Base-by-base conservation (phyloP, 2,888 invertebrate genomes). In the Mimumesa dahlbomi region DNA sequence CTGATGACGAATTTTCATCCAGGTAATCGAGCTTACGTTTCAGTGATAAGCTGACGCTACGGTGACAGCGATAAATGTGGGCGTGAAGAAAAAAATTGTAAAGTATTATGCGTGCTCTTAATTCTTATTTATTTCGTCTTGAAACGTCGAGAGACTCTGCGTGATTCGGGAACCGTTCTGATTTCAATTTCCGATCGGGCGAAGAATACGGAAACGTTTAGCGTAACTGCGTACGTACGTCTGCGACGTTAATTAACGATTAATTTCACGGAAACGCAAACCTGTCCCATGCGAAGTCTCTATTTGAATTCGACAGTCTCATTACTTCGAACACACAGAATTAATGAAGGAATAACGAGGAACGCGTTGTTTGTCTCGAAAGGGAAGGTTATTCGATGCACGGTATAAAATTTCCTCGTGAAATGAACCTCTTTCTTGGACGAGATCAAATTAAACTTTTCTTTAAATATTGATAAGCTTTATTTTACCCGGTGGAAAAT, bases 81-180 rank as follows among this genome's bases (percentile, higher is more conserved):
- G 67, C 40, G 63, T n/a, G n/a, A n/a, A n/a, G n/a, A n/a, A n/a
- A n/a, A 71, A 67, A 29, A 50, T 73, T 79, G 79, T 79, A 77
- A 79, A 79, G 70, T 79, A 79, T 79, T 79, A 76, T 54, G 66
- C 73, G 75, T 57, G 69, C 72, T 56, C 64, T 68, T 57, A 43
- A 62, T 62, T 73, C 59, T 75, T 79, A 79, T 79, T 79, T 79
- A 79, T 79, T 79, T 77, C 74, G 68, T 69, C 22, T 56, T n/a
- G 58, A 57, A n/a, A 50, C 58, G 53, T 58, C 18, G 14, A 21
- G 42, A 38, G 56, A 38, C 65, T 40, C 56, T 48, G 57, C 50
- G 53, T 40, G 74, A 59, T 45, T 40, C 43, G 46, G 29, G 42
- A 36, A 36, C 7, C 25, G 25, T 16, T 13, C 18, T 7, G n/a